Evolutionary conservation across 2,888 invertebrate genomes (phyloP), one percentile per base, ranked within the genome.

Genomic region (Lysandra bellargus): DNA sequence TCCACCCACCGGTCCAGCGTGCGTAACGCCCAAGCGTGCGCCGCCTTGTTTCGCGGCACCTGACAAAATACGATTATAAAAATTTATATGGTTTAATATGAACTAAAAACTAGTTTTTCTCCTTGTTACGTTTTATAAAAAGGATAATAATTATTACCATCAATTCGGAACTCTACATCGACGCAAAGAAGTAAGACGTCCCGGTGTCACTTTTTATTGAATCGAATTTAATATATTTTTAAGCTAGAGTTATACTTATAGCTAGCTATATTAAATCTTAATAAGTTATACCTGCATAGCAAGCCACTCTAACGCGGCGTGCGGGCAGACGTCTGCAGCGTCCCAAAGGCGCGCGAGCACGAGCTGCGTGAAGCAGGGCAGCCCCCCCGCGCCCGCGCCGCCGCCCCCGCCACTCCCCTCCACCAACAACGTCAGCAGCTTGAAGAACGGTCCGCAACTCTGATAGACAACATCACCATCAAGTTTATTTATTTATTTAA

Each of bases 1-100:
- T 99, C 98, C 80, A 98, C 95, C 98, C 99, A 99, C 40, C 96
- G 97, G 83, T 98, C 98, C 84, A 98, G 96, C n/a, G 97, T 97
- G 84, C 97, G 97, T n/a, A 99, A 94, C 17, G 98, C 98, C 98
- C 98, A 98, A 76, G 97, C 96, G 90, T 98, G 98, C 0, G 98
- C 98, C 78, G 98, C 95, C 88, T 98, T 97, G 92, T 98, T 99
- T 81, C 98, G 96, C 0, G 98, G 97, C 1, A 96, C 96, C 94
- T 87, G 88, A 12, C 2, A 2, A 30, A 1, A 17, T 17, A 57
- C 53, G 14, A 53, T 57, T 17, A 23, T 23, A 23, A 23, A 23
- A 23, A 23, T 17, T 57, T 14, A 14, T 53, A 3, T 23, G 23
- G 12, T 6, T 40, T 40, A 6, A 40, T 40, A 1, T 40, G 1